Evolutionary conservation across 2,113 vertebrate genomes (phyloP), one percentile per base, ranked within the genome.

Genomic region (Perccottus glenii): DNA sequence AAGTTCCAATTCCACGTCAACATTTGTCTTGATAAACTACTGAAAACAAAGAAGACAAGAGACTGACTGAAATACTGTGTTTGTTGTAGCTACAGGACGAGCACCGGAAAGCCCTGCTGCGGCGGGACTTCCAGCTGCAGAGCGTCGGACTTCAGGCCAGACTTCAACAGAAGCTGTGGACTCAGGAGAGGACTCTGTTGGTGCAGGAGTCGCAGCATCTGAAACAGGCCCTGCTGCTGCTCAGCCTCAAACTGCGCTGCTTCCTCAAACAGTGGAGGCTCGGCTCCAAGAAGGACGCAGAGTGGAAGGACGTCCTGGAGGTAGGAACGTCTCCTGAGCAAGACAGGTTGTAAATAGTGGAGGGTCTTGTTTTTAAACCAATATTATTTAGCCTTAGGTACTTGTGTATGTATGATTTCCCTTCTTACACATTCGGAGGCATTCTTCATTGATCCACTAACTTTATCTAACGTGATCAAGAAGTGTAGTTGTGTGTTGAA

Each of bases 161-260:
- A 6, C 92, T 99, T 69, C 97, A 99, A 88, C 96, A 96, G 88
- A 98, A 95, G 86, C 91, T 97, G 80, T 98, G 97, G 97, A 94
- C 93, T 85, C 96, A 96, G 85, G 97, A 98, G 89, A 95, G 95
- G 88, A 96, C 94, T 64, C 89, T 98, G 65, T 87, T 99, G 85
- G 93, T 98, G 32, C 96, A 98, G 80, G 98, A 99, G 88, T 94
- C 95, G 0, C 96, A 98, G 80, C 98, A 98, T 83, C 96, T 99
- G 80, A 96, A 96, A 84, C 96, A 98, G 83, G 95, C 93, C 67
- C 94, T 98, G 70, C 81, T 98, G 44, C 89, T 98, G 77, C 95
- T 98, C 86, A 98, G 95, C 89, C 95, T 98, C 91, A 98, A 98
- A 73, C 94, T 99, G n/a, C 94, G 95, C 81, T 98, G 96, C 94